Percentiles rank a stretch among this genome's conserved stretches.
Conservation (phyloP, 2,113 vertebrate genomes). For the Xiphophorus hellerii region DNA sequence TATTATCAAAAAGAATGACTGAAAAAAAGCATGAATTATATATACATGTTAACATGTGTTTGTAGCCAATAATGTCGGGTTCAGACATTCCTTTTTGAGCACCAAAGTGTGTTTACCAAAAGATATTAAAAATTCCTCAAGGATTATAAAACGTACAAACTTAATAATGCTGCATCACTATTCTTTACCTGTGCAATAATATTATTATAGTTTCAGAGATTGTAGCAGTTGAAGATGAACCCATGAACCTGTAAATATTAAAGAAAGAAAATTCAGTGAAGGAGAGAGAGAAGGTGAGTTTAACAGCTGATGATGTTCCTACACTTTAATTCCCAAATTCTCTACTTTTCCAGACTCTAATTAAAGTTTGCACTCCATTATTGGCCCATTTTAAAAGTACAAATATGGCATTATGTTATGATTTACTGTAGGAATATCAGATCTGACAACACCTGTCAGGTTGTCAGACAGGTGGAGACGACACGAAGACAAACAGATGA, state of each 20-base stretch:
- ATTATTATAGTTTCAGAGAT: constrained; percentile 11
- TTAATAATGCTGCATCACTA: no score
- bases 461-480: neutral
- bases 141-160: no score
- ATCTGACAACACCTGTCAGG: neutral
- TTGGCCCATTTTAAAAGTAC: no score
- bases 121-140: no score
- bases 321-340: neutral
- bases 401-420: neutral
- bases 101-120: no score
- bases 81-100: no score
- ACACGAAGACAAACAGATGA: neutral
- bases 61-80: no score
- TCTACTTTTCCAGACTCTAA: no score
- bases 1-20: neutral
- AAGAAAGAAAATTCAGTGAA: neutral
- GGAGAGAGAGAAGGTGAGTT: neutral
- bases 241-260: constrained; percentile 15
- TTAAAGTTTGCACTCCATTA: no score
- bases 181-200: constrained; percentile 58
- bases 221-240: constrained; percentile 8
- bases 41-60: no score
- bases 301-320: neutral
- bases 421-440: neutral
- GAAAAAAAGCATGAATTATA: neutral